A percentile compares a stretch with the other conserved stretches of the same genome.
Evolutionary conservation across 2,888 invertebrate species (phyloP).

Genomic region (Cheilosia urbana): DNA sequence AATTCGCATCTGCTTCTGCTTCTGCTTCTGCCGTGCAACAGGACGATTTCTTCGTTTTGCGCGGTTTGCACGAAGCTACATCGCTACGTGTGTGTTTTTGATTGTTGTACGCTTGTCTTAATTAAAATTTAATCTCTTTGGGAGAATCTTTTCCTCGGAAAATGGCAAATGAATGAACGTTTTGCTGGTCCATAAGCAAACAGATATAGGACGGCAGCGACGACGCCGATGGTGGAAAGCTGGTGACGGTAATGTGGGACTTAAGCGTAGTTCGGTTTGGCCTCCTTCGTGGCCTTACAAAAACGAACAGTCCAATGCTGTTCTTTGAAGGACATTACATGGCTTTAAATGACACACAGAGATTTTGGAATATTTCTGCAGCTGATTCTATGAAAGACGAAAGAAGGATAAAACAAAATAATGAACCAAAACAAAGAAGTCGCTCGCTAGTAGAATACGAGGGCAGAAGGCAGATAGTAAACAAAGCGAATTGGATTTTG

Average conservation of each 20-base stretch:
- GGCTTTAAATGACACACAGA: conserved; percentile 57
- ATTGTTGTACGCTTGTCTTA: conserved; percentile 72
- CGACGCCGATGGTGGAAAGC: neutral
- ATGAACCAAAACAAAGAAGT: conserved; percentile 24
- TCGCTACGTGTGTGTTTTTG: conserved; percentile 23
- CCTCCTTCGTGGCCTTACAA: conserved; percentile 33
- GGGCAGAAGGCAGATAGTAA: conserved; percentile 54
- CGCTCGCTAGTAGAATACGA: conserved; percentile 58
- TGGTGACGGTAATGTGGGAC: neutral
- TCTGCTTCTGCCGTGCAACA: conserved; percentile 15
- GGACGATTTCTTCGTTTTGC: neutral
- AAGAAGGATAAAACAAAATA: neutral
- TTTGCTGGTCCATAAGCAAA: conserved; percentile 38
- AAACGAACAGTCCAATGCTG: conserved; percentile 16
- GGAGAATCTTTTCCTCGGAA: conserved; percentile 64
- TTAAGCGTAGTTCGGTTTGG: conserved; percentile 34
- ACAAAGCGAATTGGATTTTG: conserved; percentile 51
- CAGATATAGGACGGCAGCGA: neutral
- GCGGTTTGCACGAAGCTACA: neutral
- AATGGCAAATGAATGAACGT: conserved; percentile 67
- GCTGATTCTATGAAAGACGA: conserved; percentile 27
- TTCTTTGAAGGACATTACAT: conserved; percentile 27
- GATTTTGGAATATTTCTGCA: conserved; percentile 36
- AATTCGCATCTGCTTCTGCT: neutral
- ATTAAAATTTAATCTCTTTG: conserved; percentile 76